Percentiles rank a stretch among this genome's conserved stretches.
Conservation (phyloP, 2,113 vertebrate genomes). For the Caretta caretta region DNA sequence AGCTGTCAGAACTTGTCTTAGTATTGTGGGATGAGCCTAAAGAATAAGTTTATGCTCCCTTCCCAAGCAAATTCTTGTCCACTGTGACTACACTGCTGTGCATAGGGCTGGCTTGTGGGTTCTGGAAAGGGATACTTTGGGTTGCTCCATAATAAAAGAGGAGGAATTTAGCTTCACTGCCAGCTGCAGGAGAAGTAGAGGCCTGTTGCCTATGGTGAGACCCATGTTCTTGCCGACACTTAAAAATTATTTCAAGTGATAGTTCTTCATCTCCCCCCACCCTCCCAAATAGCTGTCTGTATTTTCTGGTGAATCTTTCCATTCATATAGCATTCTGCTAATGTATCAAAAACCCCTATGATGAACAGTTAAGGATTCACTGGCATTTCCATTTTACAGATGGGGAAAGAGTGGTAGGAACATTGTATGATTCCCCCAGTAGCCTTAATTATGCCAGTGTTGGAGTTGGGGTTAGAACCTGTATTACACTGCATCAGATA, state of each 20-base stretch:
- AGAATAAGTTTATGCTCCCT: neutral
- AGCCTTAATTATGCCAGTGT: neutral
- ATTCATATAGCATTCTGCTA: neutral
- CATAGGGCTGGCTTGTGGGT: neutral
- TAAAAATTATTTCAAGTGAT: neutral
- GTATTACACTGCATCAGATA: neutral
- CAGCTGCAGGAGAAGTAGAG: neutral
- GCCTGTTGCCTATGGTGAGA: neutral
- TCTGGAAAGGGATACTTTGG: slow-evolving; percentile 21
- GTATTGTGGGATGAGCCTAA: neutral
- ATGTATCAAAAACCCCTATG: neutral
- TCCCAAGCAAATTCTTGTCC: neutral
- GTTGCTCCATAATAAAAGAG: neutral
- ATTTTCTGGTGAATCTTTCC: neutral
- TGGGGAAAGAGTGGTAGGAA: neutral
- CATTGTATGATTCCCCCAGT: neutral
- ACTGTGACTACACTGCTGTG: neutral
- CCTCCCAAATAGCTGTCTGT: neutral
- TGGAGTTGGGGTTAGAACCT: neutral
- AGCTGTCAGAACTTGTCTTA: slow-evolving; percentile 1
- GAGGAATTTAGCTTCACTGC: neutral
- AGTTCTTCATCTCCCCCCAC: neutral
- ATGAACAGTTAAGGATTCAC: neutral
- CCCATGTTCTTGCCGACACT: neutral
- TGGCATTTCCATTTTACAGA: neutral